Evolutionary conservation across 2,888 invertebrate species (phyloP).

Genomic region (Sesia bembeciformis): DNA sequence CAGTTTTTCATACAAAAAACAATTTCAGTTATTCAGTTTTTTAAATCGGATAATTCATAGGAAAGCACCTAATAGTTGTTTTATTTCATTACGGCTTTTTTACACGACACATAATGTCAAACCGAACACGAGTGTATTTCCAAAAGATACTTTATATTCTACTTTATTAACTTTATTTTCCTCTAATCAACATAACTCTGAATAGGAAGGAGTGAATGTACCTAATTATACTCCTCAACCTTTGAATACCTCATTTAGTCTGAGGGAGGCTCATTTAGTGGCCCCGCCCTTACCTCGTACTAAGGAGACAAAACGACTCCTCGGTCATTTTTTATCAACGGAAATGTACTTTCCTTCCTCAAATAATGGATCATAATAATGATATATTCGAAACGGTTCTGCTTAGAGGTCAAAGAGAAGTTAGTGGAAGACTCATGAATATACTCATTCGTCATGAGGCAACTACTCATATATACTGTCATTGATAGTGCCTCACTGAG

Average conservation of each 20-base stretch:
- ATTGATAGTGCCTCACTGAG: too few species aligned
- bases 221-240: background rate
- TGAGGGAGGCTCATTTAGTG: slow-evolving; percentile 1
- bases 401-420: background rate
- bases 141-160: too few species aligned
- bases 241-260: background rate
- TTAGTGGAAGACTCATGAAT: background rate
- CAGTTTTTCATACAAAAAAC: too few species aligned
- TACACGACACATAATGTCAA: too few species aligned
- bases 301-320: slow-evolving; percentile 6
- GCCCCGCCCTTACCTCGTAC: slow-evolving; percentile 5
- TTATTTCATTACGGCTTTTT: too few species aligned
- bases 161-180: too few species aligned
- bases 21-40: too few species aligned
- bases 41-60: too few species aligned
- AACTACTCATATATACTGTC: background rate
- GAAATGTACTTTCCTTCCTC: slow-evolving; percentile 5
- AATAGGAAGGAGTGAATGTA: background rate
- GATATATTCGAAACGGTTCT: slow-evolving; percentile 4
- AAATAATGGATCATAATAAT: slow-evolving; percentile 10
- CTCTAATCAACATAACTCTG: background rate
- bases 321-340: slow-evolving; percentile 10
- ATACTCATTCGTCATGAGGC: background rate
- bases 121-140: too few species aligned
- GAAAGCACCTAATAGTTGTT: too few species aligned